A percentile compares a stretch with the other conserved stretches of the same genome.
These are phyloP conservation scores for Babylonia areolata DNA, from an alignment of 1,140 invertebrate genomes.

Conservation along the genomic window DNA sequence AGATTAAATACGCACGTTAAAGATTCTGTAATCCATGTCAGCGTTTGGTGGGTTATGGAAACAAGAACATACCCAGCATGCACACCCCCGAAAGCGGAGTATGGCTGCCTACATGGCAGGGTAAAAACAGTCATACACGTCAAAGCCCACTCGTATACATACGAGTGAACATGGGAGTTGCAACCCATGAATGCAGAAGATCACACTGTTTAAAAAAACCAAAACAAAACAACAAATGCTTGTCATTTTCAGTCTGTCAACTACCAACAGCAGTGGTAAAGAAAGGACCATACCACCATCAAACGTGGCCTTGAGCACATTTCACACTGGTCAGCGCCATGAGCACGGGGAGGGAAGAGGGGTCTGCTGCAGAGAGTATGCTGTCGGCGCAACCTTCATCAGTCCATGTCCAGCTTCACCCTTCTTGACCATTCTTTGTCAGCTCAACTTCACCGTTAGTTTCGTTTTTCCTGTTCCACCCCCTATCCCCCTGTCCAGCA, in stretches of 20 bases:
- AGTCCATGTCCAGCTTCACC: not conserved
- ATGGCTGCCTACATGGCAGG: too few species aligned
- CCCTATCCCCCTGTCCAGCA: too few species aligned
- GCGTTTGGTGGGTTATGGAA: too few species aligned
- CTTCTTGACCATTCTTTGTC: not conserved
- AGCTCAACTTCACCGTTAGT: too few species aligned
- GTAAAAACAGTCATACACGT: too few species aligned
- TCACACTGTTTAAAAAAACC: too few species aligned
- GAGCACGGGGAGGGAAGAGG: not conserved
- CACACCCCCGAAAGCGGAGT: not conserved
- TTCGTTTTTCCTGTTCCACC: too few species aligned
- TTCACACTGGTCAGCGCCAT: not conserved
- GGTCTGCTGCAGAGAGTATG: not conserved
- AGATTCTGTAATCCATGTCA: too few species aligned
- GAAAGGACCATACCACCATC: not conserved
- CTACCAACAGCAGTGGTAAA: slow-evolving; percentile 32
- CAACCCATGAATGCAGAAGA: too few species aligned
- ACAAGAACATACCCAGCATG: not conserved
- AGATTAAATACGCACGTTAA: too few species aligned
- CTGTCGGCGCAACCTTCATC: not conserved
- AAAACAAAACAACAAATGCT: not conserved
- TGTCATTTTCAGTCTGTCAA: slow-evolving; percentile 24
- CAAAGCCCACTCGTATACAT: not conserved
- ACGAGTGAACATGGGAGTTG: too few species aligned
- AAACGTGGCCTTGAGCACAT: not conserved